These are phyloP conservation scores for Aurelia aurita DNA, from an alignment of 30 jellyfish, hydroid and myxozoan genomes.

Conservation along the genomic window DNA sequence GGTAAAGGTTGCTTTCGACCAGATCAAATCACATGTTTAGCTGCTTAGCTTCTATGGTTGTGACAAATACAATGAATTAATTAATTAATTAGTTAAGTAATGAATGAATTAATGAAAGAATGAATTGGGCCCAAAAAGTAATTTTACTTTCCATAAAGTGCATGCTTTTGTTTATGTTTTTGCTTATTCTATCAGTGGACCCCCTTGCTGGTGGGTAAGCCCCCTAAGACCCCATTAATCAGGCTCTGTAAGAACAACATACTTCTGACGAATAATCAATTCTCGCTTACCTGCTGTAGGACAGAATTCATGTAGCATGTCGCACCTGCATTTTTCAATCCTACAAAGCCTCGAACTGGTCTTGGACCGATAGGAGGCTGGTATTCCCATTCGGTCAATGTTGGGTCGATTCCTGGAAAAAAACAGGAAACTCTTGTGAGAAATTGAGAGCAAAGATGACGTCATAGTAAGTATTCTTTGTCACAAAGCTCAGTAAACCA, in stretches of 20 bases:
- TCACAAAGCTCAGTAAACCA: no score
- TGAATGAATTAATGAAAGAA: background rate
- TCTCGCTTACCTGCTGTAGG: constrained; percentile 85
- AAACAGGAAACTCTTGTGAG: background rate
- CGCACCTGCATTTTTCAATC: constrained; percentile 97
- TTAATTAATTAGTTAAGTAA: no score
- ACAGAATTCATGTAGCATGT: constrained; percentile 98
- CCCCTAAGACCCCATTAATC: background rate
- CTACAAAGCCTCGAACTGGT: constrained; percentile 89
- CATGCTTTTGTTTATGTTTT: no score
- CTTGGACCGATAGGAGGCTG: constrained; percentile 99
- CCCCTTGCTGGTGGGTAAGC: no score
- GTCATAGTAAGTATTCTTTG: no score
- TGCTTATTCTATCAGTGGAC: no score
- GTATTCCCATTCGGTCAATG: constrained; percentile 92
- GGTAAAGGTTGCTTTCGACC: no score
- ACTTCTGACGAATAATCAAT: background rate
- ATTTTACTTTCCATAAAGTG: no score
- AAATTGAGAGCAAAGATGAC: no score
- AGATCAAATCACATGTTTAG: no score
- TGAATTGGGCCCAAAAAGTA: background rate
- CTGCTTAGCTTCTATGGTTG: no score
- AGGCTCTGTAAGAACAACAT: background rate
- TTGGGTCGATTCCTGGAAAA: constrained; percentile 65
- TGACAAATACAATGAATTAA: no score